Evolutionary conservation across 1,140 invertebrate genomes (phyloP).

Genomic region (Eciton burchellii): DNA sequence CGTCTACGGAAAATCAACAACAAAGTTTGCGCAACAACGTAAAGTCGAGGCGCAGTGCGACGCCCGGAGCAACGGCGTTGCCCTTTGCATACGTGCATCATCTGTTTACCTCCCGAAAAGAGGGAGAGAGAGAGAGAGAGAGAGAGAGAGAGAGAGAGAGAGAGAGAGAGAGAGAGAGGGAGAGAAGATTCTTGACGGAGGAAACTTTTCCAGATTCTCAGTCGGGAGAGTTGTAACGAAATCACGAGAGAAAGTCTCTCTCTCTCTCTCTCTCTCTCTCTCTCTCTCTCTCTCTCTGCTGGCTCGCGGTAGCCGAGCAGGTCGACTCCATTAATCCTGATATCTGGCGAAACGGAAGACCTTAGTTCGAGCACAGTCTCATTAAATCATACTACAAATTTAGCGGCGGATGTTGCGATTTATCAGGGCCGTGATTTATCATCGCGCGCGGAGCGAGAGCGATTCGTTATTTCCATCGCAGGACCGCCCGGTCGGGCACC

Average conservation of each 20-base stretch:
- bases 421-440: constrained; percentile 43
- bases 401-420: constrained; percentile 43
- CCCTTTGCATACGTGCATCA: too few species aligned
- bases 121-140: too few species aligned
- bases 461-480: constrained; percentile 45
- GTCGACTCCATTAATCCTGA: constrained; percentile 45
- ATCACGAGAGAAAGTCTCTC: constrained; percentile 18
- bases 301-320: too few species aligned
- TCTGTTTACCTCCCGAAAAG: not conserved
- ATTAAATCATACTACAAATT: constrained; percentile 51
- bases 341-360: constrained; percentile 24
- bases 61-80: too few species aligned
- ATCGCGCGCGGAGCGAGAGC: constrained; percentile 39
- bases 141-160: too few species aligned
- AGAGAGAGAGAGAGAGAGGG: too few species aligned
- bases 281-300: constrained; percentile 3
- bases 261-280: constrained; percentile 1
- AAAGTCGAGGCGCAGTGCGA: too few species aligned
- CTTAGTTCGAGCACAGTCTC: constrained; percentile 43
- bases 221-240: constrained; percentile 25
- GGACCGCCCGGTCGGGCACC: constrained; percentile 25
- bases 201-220: constrained; percentile 5
- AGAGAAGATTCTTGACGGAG: constrained; percentile 5
- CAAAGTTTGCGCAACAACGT: too few species aligned
- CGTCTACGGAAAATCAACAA: too few species aligned